Percentiles rank a stretch among this genome's conserved stretches.
Conservation (phyloP, 2,113 vertebrate genomes). For the Osmerus mordax region DNA sequence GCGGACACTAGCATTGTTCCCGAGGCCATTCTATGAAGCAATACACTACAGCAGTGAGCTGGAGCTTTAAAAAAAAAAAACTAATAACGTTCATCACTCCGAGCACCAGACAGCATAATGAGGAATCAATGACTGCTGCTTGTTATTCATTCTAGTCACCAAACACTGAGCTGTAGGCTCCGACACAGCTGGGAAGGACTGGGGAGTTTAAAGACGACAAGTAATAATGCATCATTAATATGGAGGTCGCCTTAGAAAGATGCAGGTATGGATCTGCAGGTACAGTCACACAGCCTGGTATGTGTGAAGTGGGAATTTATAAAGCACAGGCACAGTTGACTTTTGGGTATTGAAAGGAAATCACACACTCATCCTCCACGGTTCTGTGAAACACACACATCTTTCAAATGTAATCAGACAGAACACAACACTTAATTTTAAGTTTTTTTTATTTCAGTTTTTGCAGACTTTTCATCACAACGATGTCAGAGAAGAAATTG, state of each 20-base stretch:
- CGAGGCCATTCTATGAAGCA: not conserved
- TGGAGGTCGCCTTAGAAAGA: not conserved
- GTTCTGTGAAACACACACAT: not conserved
- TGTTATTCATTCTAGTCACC: slow-evolving; percentile 9
- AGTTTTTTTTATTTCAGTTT: slow-evolving; percentile 62
- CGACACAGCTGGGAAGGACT: not conserved
- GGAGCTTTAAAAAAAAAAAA: not conserved
- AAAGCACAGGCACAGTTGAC: not conserved
- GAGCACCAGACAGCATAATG: slow-evolving; percentile 11
- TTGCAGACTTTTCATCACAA: slow-evolving; percentile 74
- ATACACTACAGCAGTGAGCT: not conserved
- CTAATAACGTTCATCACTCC: not conserved
- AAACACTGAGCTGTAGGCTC: not conserved
- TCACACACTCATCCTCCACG: not conserved
- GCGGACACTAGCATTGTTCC: not conserved
- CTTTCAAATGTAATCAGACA: not conserved
- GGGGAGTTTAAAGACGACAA: not conserved
- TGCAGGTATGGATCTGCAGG: not conserved
- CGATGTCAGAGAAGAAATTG: slow-evolving; percentile 66
- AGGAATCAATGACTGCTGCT: slow-evolving; percentile 12
- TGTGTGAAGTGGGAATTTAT: not conserved
- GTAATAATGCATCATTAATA: slow-evolving; percentile 6
- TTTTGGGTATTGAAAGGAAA: not conserved
- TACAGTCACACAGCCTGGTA: not conserved
- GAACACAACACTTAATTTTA: slow-evolving; percentile 17